Evolutionary conservation across 2,888 invertebrate genomes (phyloP), one percentile per base, ranked within the genome.

Genomic region (Therioaphis trifolii): DNA sequence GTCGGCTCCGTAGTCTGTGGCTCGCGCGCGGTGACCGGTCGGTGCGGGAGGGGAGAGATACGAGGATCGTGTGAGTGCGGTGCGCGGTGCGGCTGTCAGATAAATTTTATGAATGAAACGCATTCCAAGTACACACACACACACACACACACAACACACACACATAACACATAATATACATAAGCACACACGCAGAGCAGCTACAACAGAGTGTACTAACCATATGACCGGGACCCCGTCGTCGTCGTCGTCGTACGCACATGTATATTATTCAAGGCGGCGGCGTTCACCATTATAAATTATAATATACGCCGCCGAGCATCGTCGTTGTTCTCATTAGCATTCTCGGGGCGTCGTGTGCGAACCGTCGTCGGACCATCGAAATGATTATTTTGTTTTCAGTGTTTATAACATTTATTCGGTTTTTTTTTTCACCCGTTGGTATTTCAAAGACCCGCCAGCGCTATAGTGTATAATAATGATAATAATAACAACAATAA

Each of bases 81-180:
- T 52, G 35, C 11, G 52, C n/a, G 18, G 79, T n/a, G 15, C 63
- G 66, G 79, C 79, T 82, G 80, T 82, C 80, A 63, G 80, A 82
- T 72, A 82, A 72, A 82, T 82, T 82, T 82, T 82, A 82, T 82
- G 80, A 82, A 82, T 82, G 80, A 82, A 82, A 82, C 80, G 78
- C 78, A 72, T 82, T 82, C 80, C 72, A 29, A 74, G 35, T 63
- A 7, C 72, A 66, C n/a, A 66, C 35, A 35, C 24, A 61, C 58
- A 35, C 35, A 7, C 35, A 35, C 7, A 35, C 35, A 40, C 66
- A 14, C 35, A 21, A 66, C 35, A 35, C 24, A 61, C 58, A 35
- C 35, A 7, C 35, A 35, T 35, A 35, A 35, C 35, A 35, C 35
- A 35, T 35, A 35, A 24, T 27, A 15, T 55, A 21, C 21, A 9